These are phyloP conservation scores for Guaruba guarouba DNA, from an alignment of 2,113 vertebrate species.

Conservation along the genomic window DNA sequence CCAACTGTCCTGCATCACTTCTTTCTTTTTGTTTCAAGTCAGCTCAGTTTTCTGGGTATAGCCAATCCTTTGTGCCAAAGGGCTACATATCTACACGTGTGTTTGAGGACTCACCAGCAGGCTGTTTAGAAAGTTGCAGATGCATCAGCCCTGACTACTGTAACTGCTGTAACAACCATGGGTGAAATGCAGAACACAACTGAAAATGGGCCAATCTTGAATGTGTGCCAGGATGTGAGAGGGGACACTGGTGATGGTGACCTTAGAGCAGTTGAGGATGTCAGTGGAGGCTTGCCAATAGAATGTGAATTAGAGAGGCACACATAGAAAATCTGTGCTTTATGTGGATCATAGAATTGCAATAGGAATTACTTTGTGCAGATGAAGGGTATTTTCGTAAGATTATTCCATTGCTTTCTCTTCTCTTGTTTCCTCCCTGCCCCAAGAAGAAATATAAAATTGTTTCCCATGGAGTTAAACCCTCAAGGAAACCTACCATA, in stretches of 20 bases:
- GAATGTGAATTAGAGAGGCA: background rate
- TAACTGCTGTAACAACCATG: background rate
- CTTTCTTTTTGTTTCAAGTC: background rate
- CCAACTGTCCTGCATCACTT: background rate
- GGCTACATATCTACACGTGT: background rate
- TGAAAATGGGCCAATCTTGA: background rate
- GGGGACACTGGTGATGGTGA: background rate
- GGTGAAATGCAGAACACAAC: background rate
- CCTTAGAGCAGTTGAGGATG: background rate
- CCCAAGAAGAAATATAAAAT: background rate
- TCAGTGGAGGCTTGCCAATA: background rate
- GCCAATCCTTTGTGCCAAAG: background rate
- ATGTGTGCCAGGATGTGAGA: background rate
- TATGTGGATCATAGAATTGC: background rate
- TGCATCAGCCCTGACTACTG: background rate
- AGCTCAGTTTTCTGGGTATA: background rate
- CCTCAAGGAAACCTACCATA: background rate
- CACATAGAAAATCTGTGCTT: background rate
- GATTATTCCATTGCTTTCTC: background rate
- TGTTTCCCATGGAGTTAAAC: background rate
- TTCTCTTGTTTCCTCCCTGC: background rate
- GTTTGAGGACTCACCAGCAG: background rate
- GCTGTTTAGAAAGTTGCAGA: background rate
- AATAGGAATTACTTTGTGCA: background rate
- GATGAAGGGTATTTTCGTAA: background rate